A percentile compares a stretch with the other conserved stretches of the same genome.
phyloP scores from a whole-genome alignment of 2,797 vertebrate species.

The Rhabdomys pumilio region DNA sequence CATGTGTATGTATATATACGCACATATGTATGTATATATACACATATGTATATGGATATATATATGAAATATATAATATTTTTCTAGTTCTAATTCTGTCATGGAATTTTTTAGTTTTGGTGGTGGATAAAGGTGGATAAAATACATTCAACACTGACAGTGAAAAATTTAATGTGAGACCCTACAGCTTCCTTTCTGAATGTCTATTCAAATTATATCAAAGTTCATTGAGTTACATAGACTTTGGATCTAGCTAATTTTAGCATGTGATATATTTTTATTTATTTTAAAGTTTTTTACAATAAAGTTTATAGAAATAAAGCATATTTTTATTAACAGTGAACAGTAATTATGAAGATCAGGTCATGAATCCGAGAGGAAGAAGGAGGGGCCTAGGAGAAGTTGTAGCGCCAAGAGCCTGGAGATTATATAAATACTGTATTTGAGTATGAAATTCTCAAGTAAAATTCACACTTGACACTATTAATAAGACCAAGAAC shows the following conservation, averaged over 20 bases:
- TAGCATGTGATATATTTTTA: background rate
- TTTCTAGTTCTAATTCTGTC: background rate
- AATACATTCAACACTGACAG: background rate
- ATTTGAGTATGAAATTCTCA: background rate
- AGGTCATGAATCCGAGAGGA: background rate
- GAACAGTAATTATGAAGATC: background rate
- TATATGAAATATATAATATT: background rate
- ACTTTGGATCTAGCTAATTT: background rate
- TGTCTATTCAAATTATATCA: background rate
- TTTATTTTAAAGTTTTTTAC: background rate
- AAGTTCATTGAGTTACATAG: background rate
- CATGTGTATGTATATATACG: too few species aligned
- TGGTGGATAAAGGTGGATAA: background rate
- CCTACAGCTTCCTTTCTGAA: background rate
- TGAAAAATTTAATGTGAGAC: background rate
- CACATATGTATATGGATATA: too few species aligned
- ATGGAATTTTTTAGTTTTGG: background rate
- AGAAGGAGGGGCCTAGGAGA: background rate
- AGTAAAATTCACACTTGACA: background rate
- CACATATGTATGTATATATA: too few species aligned
- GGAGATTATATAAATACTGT: background rate
- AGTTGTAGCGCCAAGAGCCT: background rate
- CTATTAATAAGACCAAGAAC: background rate
- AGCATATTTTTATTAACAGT: background rate
- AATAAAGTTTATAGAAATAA: background rate